Evolutionary conservation across 2,113 vertebrate species (phyloP).

Genomic region (Caranx melampygus): DNA sequence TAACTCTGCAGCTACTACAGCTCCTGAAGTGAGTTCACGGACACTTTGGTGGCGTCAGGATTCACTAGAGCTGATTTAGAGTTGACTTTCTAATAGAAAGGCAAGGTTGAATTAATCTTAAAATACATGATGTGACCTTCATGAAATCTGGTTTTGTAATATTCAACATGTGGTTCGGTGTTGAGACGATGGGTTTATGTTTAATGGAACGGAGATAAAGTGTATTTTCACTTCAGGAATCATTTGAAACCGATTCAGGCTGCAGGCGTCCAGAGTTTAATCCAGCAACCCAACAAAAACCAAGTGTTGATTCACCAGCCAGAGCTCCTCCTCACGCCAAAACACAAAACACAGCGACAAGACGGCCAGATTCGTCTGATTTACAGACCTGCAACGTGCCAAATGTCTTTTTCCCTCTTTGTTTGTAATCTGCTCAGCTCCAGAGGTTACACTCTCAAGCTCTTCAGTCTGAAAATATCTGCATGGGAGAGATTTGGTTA

Average conservation of each 20-base stretch:
- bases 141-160: too few relatives aligned
- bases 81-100: neutral
- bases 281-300: conserved; percentile 23
- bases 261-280: conserved; percentile 14
- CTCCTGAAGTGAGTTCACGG: neutral
- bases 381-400: neutral
- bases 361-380: neutral
- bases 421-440: neutral
- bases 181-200: neutral
- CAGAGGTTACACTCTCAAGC: too few relatives aligned
- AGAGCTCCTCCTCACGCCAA: neutral
- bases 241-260: neutral
- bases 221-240: neutral
- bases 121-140: neutral
- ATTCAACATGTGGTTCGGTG: neutral
- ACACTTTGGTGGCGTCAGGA: neutral
- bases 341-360: neutral
- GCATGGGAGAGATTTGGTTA: too few relatives aligned
- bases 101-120: neutral
- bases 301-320: conserved; percentile 2
- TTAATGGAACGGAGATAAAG: neutral
- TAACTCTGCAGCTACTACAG: neutral
- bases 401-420: neutral
- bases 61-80: neutral
- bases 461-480: too few relatives aligned